phyloP scores from a whole-genome alignment of 2,113 vertebrate species.

The Leucoraja erinaceus region DNA sequence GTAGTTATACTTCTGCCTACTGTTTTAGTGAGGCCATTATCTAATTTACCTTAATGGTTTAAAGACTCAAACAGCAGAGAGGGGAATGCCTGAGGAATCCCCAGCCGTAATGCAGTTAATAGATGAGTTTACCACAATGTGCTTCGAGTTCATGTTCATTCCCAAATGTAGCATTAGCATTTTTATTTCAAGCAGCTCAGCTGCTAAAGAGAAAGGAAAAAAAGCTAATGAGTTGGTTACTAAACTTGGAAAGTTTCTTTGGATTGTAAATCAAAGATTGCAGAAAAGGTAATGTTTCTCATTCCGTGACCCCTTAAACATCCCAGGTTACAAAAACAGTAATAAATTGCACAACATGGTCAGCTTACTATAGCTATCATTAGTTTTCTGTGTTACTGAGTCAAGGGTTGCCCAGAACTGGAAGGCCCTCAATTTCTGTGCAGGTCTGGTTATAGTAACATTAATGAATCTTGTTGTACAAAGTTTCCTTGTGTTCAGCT shows the following conservation, averaged over 20 bases:
- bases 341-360: constrained; percentile 29
- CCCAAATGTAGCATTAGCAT: not conserved
- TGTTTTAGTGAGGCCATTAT: not conserved
- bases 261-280: constrained; percentile 16
- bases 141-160: not conserved
- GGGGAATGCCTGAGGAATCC: not conserved
- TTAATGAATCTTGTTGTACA: constrained; percentile 33
- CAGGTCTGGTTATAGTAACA: constrained; percentile 20
- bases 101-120: not conserved
- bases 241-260: constrained; percentile 14
- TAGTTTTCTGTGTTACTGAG: constrained; percentile 22
- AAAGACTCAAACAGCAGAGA: not conserved
- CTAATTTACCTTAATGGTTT: not conserved
- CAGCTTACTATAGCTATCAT: constrained; percentile 36
- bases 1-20: not conserved
- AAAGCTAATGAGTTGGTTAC: constrained; percentile 15
- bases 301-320: constrained; percentile 32
- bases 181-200: constrained; percentile 20
- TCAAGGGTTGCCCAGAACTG: constrained; percentile 16
- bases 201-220: constrained; percentile 2
- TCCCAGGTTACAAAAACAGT: constrained; percentile 38
- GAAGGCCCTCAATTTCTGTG: constrained; percentile 2
- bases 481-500: constrained; percentile 1
- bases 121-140: constrained; percentile 18
- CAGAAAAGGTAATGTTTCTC: constrained; percentile 36